A percentile compares a stretch with the other conserved stretches of the same genome.
These are phyloP conservation scores for Speoplatyrhinus poulsoni DNA, from an alignment of 2,113 vertebrate species.

Conservation along the genomic window DNA sequence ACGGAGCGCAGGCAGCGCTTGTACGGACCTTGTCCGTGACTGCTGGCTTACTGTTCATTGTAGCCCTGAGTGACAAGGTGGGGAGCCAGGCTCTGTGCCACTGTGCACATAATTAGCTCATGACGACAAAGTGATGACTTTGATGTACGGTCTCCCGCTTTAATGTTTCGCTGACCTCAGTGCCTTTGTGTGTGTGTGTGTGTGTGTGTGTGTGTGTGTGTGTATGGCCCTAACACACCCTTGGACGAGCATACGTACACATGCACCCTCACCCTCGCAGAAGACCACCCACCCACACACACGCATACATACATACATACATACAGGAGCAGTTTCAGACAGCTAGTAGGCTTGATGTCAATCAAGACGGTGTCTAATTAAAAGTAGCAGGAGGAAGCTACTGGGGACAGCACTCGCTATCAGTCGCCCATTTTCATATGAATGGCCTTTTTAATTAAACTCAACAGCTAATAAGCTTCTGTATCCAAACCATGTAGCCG, in stretches of 20 bases:
- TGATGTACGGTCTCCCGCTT: conserved; percentile 61
- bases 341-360: conserved; percentile 74
- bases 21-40: conserved; percentile 57
- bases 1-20: conserved; percentile 42
- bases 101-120: conserved; percentile 71
- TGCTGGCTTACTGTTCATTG: conserved; percentile 69
- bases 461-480: conserved; percentile 82
- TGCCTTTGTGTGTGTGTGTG: conserved; percentile 45
- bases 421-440: conserved; percentile 94
- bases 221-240: conserved; percentile 36
- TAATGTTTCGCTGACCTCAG: conserved; percentile 66
- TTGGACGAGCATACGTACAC: background rate
- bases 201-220: conserved; percentile 46
- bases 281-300: background rate
- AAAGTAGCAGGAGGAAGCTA: conserved; percentile 91
- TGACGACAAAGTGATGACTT: conserved; percentile 73
- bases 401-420: conserved; percentile 90
- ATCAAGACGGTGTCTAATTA: conserved; percentile 87
- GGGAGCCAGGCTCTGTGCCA: conserved; percentile 46
- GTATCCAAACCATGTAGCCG: conserved; percentile 81
- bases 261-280: background rate
- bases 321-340: conserved; percentile 39
- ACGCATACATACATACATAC: conserved; percentile 17
- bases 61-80: conserved; percentile 69
- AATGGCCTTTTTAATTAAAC: conserved; percentile 97